Conservation (phyloP, 1,140 invertebrate species). For the Drosophila truncata region DNA sequence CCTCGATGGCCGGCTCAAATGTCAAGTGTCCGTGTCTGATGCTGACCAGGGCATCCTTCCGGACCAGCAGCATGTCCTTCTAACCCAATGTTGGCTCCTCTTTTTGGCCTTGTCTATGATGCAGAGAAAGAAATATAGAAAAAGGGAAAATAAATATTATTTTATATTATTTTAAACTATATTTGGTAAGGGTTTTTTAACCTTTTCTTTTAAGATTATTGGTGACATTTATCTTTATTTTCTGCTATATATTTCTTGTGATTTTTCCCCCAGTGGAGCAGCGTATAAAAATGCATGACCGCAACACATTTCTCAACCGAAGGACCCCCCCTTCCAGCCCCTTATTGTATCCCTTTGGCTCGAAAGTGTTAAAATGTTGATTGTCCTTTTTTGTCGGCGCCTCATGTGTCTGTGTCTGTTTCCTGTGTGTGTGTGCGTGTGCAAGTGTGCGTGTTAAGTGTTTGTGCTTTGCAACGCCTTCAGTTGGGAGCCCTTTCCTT, state of each 20-base stretch:
- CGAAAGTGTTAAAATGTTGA: slow-evolving; percentile 82
- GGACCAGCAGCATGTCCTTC: slow-evolving; percentile 29
- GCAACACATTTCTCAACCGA: slow-evolving; percentile 71
- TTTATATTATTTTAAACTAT: too few species aligned
- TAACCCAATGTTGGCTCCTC: slow-evolving; percentile 9
- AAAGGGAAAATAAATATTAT: too few species aligned
- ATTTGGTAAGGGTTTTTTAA: too few species aligned
- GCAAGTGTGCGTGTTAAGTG: slow-evolving; percentile 57
- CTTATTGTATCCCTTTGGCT: slow-evolving; percentile 54
- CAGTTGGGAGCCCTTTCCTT: slow-evolving; percentile 5
- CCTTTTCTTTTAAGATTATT: neutral
- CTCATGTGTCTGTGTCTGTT: slow-evolving; percentile 33
- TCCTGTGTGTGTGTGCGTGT: slow-evolving; percentile 4
- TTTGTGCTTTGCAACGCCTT: slow-evolving; percentile 71
- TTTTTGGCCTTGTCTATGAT: neutral
- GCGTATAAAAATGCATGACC: slow-evolving; percentile 78
- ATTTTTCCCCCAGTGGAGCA: slow-evolving; percentile 5
- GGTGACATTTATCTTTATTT: neutral
- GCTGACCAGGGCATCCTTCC: slow-evolving; percentile 37
- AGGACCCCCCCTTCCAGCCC: neutral
- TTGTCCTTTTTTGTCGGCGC: slow-evolving; percentile 75
- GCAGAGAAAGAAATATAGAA: slow-evolving; percentile 12
- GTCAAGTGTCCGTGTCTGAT: slow-evolving; percentile 39
- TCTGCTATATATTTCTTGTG: slow-evolving; percentile 1
- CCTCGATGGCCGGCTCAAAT: slow-evolving; percentile 34